phyloP scores from a whole-genome alignment of 2,113 vertebrate species.

The Solenodon paradoxus region DNA sequence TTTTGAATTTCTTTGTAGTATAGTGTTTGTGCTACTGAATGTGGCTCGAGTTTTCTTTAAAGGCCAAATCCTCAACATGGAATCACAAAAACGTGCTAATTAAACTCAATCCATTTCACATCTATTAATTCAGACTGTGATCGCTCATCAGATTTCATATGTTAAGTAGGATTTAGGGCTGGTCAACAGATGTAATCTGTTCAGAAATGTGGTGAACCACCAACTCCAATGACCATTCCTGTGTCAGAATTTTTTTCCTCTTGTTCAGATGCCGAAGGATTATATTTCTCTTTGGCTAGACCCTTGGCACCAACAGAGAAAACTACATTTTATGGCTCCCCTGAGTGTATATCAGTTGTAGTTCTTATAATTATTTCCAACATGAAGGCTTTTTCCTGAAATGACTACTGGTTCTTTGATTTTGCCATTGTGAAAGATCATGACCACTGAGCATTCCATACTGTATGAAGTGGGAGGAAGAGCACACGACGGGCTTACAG shows the following conservation, averaged over 20 bases:
- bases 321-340: not conserved
- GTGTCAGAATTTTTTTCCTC: not conserved
- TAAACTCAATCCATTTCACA: constrained; percentile 62
- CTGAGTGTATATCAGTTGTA: not conserved
- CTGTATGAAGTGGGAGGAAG: not conserved
- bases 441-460: not conserved
- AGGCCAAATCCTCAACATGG: constrained; percentile 47
- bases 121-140: constrained; percentile 47
- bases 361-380: constrained; percentile 56
- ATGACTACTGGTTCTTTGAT: not conserved
- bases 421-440: not conserved
- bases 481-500: too few species aligned
- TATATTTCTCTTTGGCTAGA: constrained; percentile 44
- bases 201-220: constrained; percentile 14
- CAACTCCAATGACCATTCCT: not conserved
- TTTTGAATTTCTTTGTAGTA: constrained; percentile 23
- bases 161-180: constrained; percentile 13
- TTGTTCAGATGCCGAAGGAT: constrained; percentile 24
- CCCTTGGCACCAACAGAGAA: constrained; percentile 14
- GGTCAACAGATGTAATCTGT: constrained; percentile 55
- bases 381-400: constrained; percentile 18
- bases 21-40: constrained; percentile 53
- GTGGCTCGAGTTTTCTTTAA: constrained; percentile 26
- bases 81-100: constrained; percentile 61
- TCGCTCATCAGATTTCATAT: constrained; percentile 40